Evolutionary conservation across 2,113 vertebrate genomes (phyloP).

Genomic region (Festucalex cinctus): DNA sequence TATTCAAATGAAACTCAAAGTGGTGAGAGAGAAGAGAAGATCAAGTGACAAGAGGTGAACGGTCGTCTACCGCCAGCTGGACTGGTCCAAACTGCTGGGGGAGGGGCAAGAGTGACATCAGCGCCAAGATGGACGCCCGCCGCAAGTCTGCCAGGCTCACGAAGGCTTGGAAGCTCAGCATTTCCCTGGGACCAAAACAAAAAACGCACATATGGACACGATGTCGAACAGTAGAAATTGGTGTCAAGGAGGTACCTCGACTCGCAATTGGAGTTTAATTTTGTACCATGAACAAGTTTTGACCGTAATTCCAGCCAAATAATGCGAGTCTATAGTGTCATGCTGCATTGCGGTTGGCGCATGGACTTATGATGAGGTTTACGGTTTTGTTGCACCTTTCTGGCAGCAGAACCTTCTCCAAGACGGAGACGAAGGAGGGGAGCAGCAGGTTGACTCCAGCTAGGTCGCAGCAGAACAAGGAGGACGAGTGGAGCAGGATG

Average conservation of each 20-base stretch:
- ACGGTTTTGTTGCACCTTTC: constrained; percentile 75
- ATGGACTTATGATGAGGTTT: background rate
- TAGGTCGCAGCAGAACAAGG: constrained; percentile 91
- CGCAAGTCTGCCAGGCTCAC: constrained; percentile 87
- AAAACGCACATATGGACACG: background rate
- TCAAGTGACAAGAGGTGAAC: too few species aligned
- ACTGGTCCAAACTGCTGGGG: constrained; percentile 86
- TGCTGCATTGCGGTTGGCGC: constrained; percentile 12
- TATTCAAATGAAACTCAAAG: too few species aligned
- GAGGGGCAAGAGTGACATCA: constrained; percentile 87
- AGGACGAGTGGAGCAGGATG: constrained; percentile 87
- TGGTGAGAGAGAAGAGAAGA: too few species aligned
- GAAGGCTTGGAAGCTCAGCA: constrained; percentile 86
- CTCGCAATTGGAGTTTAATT: background rate
- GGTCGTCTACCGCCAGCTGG: constrained; percentile 80
- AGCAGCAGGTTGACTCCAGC: constrained; percentile 89
- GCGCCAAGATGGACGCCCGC: constrained; percentile 86
- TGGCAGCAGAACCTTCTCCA: constrained; percentile 89
- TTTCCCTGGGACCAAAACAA: constrained; percentile 76
- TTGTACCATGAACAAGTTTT: background rate
- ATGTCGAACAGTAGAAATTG: background rate
- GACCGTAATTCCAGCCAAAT: background rate
- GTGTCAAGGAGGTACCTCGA: background rate
- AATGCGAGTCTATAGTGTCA: background rate
- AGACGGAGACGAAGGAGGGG: constrained; percentile 86